phyloP scores from a whole-genome alignment of 2,888 invertebrate species.

The Coleophora flavipennella region DNA sequence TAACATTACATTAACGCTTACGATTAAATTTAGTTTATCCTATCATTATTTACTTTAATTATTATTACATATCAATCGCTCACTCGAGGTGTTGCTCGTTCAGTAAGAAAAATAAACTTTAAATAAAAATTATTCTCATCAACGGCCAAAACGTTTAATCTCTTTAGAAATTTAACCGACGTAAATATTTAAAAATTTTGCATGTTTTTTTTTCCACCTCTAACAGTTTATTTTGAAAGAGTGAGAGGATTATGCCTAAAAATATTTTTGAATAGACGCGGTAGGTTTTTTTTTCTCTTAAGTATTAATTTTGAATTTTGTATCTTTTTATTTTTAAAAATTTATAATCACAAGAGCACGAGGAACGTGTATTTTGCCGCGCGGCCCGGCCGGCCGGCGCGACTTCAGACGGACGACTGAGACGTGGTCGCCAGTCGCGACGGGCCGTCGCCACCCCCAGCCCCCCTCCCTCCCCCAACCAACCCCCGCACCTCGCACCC shows the following conservation, averaged over 20 bases:
- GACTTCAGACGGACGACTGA: slow-evolving; percentile 73
- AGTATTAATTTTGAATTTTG: slow-evolving; percentile 24
- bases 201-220: slow-evolving; percentile 56
- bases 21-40: slow-evolving; percentile 28
- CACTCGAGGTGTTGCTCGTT: slow-evolving; percentile 44
- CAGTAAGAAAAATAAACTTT: slow-evolving; percentile 53
- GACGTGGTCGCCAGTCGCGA: slow-evolving; percentile 46
- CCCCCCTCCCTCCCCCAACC: slow-evolving; percentile 25
- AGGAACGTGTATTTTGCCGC: slow-evolving; percentile 71
- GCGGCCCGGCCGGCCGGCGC: slow-evolving; percentile 71
- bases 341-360: slow-evolving; percentile 73
- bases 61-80: slow-evolving; percentile 33
- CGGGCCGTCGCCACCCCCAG: slow-evolving; percentile 34
- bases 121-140: slow-evolving; percentile 60
- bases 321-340: slow-evolving; percentile 53
- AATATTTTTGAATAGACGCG: slow-evolving; percentile 65
- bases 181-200: slow-evolving; percentile 70
- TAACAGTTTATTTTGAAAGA: slow-evolving; percentile 60
- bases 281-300: slow-evolving; percentile 31
- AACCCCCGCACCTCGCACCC: slow-evolving; percentile 23
- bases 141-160: slow-evolving; percentile 65
- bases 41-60: too few species aligned
- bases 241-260: slow-evolving; percentile 58
- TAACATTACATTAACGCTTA: slow-evolving; percentile 57
- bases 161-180: slow-evolving; percentile 67